These are phyloP conservation scores for Hirudinaria manillensis DNA, from an alignment of 2,888 invertebrate species.

Conservation along the genomic window DNA sequence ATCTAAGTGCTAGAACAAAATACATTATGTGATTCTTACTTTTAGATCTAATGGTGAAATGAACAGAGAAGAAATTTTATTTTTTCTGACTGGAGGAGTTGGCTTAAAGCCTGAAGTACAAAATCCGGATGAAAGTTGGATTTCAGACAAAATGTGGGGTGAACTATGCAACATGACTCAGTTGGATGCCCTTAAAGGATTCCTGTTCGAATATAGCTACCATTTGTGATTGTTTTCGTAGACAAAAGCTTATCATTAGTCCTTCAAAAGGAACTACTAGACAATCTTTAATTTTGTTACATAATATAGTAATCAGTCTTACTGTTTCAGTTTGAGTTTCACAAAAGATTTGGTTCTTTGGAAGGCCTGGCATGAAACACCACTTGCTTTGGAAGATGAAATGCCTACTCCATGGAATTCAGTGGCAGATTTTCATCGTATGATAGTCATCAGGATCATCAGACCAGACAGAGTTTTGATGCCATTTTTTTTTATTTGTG, in stretches of 20 bases:
- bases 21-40: neutral
- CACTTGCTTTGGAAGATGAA: constrained; percentile 43
- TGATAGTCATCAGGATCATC: constrained; percentile 73
- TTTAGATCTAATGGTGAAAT: constrained; percentile 45
- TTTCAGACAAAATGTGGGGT: constrained; percentile 72
- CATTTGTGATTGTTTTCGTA: neutral
- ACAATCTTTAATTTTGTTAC: neutral
- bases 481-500: neutral
- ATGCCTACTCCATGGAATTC: constrained; percentile 70
- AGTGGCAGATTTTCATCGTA: constrained; percentile 66
- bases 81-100: constrained; percentile 59
- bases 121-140: constrained; percentile 67
- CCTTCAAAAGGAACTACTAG: too few species aligned
- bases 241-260: neutral
- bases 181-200: constrained; percentile 55
- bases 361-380: constrained; percentile 69
- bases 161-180: constrained; percentile 69
- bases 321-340: constrained; percentile 58
- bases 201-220: constrained; percentile 29
- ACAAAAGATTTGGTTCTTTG: constrained; percentile 60
- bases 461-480: constrained; percentile 75
- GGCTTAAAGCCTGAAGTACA: constrained; percentile 64
- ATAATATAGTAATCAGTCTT: too few species aligned
- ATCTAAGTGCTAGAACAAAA: too few species aligned
- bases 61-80: constrained; percentile 56